A percentile compares a stretch with the other conserved stretches of the same genome.
These are phyloP conservation scores for Cyaniris semiargus DNA, from an alignment of 2,888 invertebrate species.

Conservation along the genomic window DNA sequence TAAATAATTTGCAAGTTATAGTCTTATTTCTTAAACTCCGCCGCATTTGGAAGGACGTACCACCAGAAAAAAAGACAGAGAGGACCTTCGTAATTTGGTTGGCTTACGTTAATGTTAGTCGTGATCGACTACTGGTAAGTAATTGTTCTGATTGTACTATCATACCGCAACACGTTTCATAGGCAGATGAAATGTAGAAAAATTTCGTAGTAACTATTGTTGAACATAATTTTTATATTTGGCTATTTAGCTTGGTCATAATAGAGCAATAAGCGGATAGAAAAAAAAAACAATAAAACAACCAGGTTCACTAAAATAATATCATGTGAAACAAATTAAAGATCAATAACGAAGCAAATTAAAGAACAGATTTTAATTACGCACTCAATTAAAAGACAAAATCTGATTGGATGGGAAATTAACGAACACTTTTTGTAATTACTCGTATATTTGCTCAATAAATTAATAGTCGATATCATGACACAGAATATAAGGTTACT, in stretches of 20 bases:
- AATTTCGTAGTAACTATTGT: no score
- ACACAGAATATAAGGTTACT: conserved; percentile 31
- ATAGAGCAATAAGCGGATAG: neutral
- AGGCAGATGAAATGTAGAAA: no score
- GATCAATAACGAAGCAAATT: neutral
- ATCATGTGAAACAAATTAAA: neutral
- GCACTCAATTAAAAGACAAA: neutral
- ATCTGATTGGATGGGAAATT: conserved; percentile 18
- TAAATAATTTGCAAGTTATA: neutral
- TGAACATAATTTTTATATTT: no score
- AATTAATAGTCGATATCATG: conserved; percentile 16
- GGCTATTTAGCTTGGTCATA: neutral
- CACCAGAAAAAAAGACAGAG: no score
- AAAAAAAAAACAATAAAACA: neutral
- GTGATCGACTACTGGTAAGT: no score
- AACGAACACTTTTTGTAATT: conserved; percentile 17
- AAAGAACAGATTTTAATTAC: neutral
- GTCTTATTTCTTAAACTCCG: neutral
- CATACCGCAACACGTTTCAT: no score
- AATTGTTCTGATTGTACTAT: no score
- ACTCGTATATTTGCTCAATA: conserved; percentile 6
- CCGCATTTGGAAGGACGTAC: no score
- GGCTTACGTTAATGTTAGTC: no score
- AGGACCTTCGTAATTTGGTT: no score
- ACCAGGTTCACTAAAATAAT: neutral